Conservation (phyloP, 2,113 vertebrate species). For the Euleptes europaea region DNA sequence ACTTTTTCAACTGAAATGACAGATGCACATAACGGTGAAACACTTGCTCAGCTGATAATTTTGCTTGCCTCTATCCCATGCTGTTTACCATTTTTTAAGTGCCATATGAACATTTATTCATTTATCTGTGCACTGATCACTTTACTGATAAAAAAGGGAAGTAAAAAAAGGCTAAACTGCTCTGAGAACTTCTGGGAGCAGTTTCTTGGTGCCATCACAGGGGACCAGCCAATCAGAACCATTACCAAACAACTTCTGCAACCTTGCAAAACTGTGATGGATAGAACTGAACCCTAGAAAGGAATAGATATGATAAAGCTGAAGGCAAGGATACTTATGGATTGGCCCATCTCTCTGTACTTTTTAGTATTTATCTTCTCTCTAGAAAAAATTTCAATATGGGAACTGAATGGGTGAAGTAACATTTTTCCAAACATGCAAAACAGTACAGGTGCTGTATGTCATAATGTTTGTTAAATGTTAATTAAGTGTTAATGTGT, state of each 20-base stretch:
- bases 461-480: background rate
- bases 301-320: background rate
- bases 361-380: background rate
- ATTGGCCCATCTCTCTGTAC: background rate
- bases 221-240: background rate
- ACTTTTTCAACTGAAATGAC: background rate
- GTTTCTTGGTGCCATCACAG: background rate
- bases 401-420: background rate
- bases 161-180: background rate
- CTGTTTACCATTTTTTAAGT: background rate
- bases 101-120: background rate
- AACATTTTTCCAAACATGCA: background rate
- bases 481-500: background rate
- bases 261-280: no score
- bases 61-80: background rate
- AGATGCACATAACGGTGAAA: no score
- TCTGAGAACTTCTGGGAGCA: background rate
- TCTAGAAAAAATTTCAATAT: background rate
- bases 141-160: background rate
- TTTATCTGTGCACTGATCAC: background rate
- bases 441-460: background rate
- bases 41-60: background rate
- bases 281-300: background rate
- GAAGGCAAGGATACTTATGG: background rate
- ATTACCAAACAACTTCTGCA: background rate